Percentiles rank a stretch among this genome's conserved stretches.
These are phyloP conservation scores for Speoplatyrhinus poulsoni DNA, from an alignment of 2,113 vertebrate genomes.

Conservation along the genomic window DNA sequence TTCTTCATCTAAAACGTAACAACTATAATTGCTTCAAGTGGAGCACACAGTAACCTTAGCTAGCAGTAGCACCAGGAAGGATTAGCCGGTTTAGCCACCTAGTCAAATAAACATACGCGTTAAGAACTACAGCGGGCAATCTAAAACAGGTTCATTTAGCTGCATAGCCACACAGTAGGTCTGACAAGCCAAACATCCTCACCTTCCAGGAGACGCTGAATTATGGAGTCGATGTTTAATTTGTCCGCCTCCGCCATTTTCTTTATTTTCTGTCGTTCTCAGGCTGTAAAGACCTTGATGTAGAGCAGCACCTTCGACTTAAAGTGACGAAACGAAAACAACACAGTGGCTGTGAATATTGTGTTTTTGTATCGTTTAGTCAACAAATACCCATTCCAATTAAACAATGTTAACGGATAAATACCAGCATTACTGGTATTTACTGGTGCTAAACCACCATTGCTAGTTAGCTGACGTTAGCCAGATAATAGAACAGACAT, in stretches of 20 bases:
- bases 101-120: not conserved
- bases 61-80: constrained; percentile 12
- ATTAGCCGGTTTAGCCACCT: constrained; percentile 11
- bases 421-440: constrained; percentile 50
- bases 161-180: not conserved
- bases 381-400: not conserved
- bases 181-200: constrained; percentile 31
- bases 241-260: constrained; percentile 88
- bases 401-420: constrained; percentile 6
- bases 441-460: constrained; percentile 5
- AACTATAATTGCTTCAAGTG: not conserved
- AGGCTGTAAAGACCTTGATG: constrained; percentile 58
- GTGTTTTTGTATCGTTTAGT: not conserved
- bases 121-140: not conserved
- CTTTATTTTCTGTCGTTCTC: constrained; percentile 70
- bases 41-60: constrained; percentile 2
- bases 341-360: not conserved
- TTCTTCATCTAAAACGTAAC: constrained; percentile 16
- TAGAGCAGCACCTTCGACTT: constrained; percentile 51
- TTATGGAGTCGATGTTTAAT: constrained; percentile 96
- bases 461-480: constrained; percentile 8
- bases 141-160: accelerated
- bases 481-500: constrained; percentile 9
- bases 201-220: constrained; percentile 95
- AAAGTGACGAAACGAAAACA: constrained; percentile 4